Evolutionary conservation across 2,797 vertebrate species (phyloP).

Genomic region (Sternarchorhynchus goeldii): DNA sequence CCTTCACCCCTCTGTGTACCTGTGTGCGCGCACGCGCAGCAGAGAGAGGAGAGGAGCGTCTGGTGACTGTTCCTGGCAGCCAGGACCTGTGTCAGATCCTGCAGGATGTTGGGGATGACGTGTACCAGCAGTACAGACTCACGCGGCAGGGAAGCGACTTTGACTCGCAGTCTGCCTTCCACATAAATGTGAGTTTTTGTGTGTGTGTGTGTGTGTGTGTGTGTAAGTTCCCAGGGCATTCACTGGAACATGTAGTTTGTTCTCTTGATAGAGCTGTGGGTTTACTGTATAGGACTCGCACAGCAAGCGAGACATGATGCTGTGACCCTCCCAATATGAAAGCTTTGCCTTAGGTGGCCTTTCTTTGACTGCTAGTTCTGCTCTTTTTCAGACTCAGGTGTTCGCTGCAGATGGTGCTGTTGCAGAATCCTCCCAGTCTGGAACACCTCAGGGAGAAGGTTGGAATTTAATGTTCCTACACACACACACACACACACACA

Average conservation of each 20-base stretch:
- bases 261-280: not conserved
- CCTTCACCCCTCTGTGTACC: not conserved
- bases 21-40: constrained; percentile 61
- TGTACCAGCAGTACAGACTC: constrained; percentile 93
- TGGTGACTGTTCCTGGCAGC: constrained; percentile 73
- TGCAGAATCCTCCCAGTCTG: constrained; percentile 85
- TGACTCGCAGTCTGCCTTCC: constrained; percentile 89
- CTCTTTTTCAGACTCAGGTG: constrained; percentile 81
- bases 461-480: constrained; percentile 39
- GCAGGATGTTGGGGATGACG: constrained; percentile 91
- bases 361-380: constrained; percentile 6
- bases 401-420: constrained; percentile 88
- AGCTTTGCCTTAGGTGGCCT: not conserved
- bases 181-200: constrained; percentile 84
- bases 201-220: not conserved
- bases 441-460: constrained; percentile 92
- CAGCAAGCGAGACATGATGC: not conserved
- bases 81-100: constrained; percentile 92
- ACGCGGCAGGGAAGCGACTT: constrained; percentile 92
- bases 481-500: not conserved
- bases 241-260: not conserved
- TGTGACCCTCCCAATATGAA: not conserved
- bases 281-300: not conserved
- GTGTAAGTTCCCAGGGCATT: not conserved
- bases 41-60: constrained; percentile 83